Base-by-base conservation (phyloP, 2,888 invertebrate genomes). In the Tipula lateralis region DNA sequence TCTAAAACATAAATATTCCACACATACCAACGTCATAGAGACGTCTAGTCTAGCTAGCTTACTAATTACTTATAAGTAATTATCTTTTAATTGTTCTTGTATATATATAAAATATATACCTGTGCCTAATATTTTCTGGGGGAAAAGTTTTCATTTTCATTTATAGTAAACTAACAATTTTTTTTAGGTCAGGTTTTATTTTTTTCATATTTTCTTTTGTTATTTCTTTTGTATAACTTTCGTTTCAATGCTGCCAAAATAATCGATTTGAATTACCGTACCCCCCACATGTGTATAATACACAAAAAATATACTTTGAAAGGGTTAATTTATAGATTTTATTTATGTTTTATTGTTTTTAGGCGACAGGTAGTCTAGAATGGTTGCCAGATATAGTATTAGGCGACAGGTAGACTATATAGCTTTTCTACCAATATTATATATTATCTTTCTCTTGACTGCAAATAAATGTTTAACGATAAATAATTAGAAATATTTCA, bases 181-280 rank as follows among this genome's bases (percentile, higher is more conserved):
- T 66, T 66, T 66, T 66, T 66, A 66, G 66, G 66, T 66, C 66
- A 66, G 66, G 66, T 66, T 66, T 13, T 39, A 13, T 39, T 19
- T 66, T 44, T 44, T 44, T 44, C 44, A 44, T 44, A n/a, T 44
- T 44, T 66, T 66, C 66, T 24, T 66, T 66, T 66, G 24, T 66
- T 66, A 66, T 66, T 66, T 66, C 2, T 24, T 13, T 39, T 66
- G 7, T 66, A 32, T 32, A 66, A 66, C 12, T 24, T 66, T 66
- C n/a, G 44, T 44, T 44, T 44, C 44, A 44, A 44, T 44, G 44
- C 66, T 66, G 66, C 66, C 66, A 66, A 66, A 66, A 66, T 66
- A 66, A 66, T 66, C 19, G 66, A 66, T 66, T 66, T 66, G 66
- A 66, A 24, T 66, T 66, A 44, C 39, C 13, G n/a, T 50, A 66